Conservation (phyloP, 2,797 vertebrate genomes). For the Falco novaeseelandiae region DNA sequence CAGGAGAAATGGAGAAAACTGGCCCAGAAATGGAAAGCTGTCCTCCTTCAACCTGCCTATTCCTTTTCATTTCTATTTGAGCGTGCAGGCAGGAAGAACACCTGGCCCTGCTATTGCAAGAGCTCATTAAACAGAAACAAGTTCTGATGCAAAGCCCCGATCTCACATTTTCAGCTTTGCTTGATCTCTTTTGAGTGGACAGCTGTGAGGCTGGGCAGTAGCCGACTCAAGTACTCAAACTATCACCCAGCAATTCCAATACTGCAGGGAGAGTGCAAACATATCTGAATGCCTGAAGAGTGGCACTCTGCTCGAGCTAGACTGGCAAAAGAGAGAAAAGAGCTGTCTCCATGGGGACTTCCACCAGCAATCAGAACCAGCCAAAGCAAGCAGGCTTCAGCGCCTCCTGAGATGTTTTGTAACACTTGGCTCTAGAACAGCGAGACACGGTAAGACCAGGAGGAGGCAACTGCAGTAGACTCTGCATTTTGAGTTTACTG, state of each 20-base stretch:
- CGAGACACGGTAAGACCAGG: background rate
- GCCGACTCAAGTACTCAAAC: background rate
- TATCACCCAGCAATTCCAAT: background rate
- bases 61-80: background rate
- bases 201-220: background rate
- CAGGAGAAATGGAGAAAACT: background rate
- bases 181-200: background rate
- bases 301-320: background rate
- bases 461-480: background rate
- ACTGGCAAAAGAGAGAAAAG: background rate
- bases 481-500: background rate
- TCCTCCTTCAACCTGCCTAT: background rate
- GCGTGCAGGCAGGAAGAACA: background rate
- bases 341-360: background rate
- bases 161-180: background rate
- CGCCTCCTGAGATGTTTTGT: background rate
- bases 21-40: background rate
- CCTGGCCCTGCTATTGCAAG: background rate
- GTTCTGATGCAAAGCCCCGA: background rate
- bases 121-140: background rate
- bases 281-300: rapidly evolving
- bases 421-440: background rate
- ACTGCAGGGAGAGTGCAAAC: background rate
- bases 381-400: background rate
- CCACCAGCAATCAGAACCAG: background rate